Evolutionary conservation across 1,140 invertebrate genomes (phyloP).

Genomic region (Drosophila lowei): DNA sequence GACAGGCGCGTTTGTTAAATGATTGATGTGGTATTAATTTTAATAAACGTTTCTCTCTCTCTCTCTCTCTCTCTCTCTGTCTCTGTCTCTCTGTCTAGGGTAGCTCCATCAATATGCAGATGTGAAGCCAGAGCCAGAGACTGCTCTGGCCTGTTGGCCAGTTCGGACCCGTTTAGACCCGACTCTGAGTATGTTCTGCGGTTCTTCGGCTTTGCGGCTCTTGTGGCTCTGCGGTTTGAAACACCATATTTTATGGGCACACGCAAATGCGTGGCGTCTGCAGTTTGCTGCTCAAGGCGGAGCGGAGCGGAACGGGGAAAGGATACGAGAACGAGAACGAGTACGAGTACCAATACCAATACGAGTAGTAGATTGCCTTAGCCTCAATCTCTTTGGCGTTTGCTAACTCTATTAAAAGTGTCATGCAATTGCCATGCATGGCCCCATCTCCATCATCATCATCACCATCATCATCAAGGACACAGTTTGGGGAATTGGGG

Average conservation of each 20-base stretch:
- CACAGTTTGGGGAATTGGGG: neutral
- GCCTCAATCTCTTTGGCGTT: constrained; percentile 48
- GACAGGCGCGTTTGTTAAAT: constrained; percentile 80
- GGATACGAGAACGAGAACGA: neutral
- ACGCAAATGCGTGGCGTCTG: constrained; percentile 67
- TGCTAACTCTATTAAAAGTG: constrained; percentile 69
- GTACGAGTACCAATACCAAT: too few species aligned
- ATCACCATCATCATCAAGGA: constrained; percentile 6
- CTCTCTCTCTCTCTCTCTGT: neutral
- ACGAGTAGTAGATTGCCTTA: constrained; percentile 2
- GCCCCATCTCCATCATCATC: too few species aligned
- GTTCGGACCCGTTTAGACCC: constrained; percentile 21
- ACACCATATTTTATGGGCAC: constrained; percentile 44
- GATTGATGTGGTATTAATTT: constrained; percentile 83
- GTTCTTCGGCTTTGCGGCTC: constrained; percentile 29
- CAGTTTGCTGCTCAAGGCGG: constrained; percentile 23
- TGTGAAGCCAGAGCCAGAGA: constrained; percentile 1
- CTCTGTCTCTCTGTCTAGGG: neutral
- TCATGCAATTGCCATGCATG: constrained; percentile 45
- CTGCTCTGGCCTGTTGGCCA: neutral
- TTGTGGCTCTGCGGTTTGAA: constrained; percentile 27
- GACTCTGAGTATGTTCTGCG: constrained; percentile 29
- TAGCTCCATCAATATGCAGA: constrained; percentile 72
- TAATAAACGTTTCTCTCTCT: constrained; percentile 68
- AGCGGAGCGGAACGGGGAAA: neutral